Evolutionary conservation across 1,140 invertebrate species (phyloP), one percentile per base, ranked within the genome.

Genomic region (Harpegnathos saltator): DNA sequence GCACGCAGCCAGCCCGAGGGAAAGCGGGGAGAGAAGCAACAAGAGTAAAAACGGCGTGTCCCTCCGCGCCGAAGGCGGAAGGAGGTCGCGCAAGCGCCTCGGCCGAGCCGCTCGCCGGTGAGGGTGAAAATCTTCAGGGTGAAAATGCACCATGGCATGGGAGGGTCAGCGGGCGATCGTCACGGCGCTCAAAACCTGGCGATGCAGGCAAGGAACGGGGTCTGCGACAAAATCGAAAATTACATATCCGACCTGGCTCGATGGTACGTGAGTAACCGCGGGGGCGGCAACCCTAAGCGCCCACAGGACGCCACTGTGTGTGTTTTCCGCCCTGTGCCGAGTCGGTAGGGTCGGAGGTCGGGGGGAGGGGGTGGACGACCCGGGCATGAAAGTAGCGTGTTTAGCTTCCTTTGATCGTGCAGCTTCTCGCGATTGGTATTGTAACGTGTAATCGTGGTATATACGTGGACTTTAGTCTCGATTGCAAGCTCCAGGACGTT

Each of bases 221-320:
- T 96, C 90, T 96, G 96, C 93, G 95, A 96, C 91, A 96, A 96
- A 95, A 94, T 96, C 82, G 95, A 96, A 90, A 94, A 94, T 91
- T 96, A 96, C 92, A 94, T 96, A 91, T 95, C 95, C 48, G 96
- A 96, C 89, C 93, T 96, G 38, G 95, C 96, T 92, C 95, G 96
- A 94, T 96, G 96, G 96, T 95, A 94, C 93, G 94, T 95, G 90
- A 88, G 56, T 85, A 71, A 58, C 5, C 19, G 19, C 38, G 17
- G n/a, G 56, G 19, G 17, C 33, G 7, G 12, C 9, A 11, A 5
- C 1, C 15, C 7, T 44, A 15, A 26, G 15, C 24, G 22, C 29
- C 44, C 22, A 19, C 22, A 65, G 50, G n/a, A 63, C n/a, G 29
- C 50, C 22, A 12, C 38, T 15, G 59, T 33, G 59, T 33, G 56